A percentile compares a stretch with the other conserved stretches of the same genome.
These are phyloP conservation scores for Epiblema foenella DNA, from an alignment of 2,888 invertebrate genomes.

Conservation along the genomic window DNA sequence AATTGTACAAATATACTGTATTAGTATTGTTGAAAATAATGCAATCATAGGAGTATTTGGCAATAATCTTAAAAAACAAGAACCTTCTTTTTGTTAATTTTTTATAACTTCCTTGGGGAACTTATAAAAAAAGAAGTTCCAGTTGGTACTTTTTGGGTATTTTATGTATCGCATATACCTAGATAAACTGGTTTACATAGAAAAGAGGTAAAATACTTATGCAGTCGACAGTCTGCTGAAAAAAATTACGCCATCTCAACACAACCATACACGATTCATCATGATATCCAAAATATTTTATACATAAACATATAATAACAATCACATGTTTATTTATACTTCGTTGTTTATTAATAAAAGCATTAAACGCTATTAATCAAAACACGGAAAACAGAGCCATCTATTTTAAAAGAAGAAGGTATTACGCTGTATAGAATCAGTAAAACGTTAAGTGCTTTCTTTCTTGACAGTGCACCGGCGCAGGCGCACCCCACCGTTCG, in stretches of 20 bases:
- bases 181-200: too few relatives aligned
- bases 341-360: background rate
- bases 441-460: background rate
- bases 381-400: background rate
- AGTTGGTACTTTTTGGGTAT: too few relatives aligned
- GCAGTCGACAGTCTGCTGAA: background rate
- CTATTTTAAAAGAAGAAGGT: background rate
- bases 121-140: too few relatives aligned
- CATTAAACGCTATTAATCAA: background rate
- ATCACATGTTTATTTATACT: background rate
- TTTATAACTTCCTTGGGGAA: too few relatives aligned
- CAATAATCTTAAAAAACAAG: too few relatives aligned
- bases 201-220: too few relatives aligned
- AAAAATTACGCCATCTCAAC: too few relatives aligned
- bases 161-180: too few relatives aligned
- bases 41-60: too few relatives aligned
- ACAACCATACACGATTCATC: background rate
- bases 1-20: too few relatives aligned
- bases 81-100: too few relatives aligned
- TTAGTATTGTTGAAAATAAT: too few relatives aligned
- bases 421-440: background rate
- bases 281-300: background rate
- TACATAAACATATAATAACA: background rate
- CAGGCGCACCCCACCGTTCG: slow-evolving; percentile 47
- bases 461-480: background rate